phyloP scores from a whole-genome alignment of 2,797 vertebrate species.

The Xerus rutilus region DNA sequence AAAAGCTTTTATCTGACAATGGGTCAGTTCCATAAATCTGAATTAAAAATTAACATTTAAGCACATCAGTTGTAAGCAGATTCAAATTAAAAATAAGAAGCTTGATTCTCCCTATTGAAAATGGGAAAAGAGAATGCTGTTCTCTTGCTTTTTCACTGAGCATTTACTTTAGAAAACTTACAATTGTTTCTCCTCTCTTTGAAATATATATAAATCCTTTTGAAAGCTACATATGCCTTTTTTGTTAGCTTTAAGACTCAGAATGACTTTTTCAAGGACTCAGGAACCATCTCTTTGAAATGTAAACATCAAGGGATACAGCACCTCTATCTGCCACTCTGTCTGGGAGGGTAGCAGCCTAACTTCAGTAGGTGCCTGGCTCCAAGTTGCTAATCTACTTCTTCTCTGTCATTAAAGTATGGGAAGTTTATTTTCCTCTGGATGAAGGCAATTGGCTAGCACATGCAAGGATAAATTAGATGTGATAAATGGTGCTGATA shows the following conservation, averaged over 20 bases:
- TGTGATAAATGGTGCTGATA: neutral
- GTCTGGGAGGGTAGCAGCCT: neutral
- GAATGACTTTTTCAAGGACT: conserved; percentile 11
- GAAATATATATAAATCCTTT: conserved; percentile 33
- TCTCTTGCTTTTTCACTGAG: neutral
- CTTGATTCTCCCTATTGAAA: neutral
- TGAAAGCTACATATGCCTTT: conserved; percentile 28
- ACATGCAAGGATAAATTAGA: neutral
- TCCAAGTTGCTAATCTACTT: neutral
- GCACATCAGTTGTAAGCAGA: neutral
- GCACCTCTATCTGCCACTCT: neutral
- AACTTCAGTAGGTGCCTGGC: neutral
- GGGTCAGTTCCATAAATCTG: neutral
- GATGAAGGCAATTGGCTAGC: neutral
- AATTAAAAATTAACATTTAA: conserved; percentile 11
- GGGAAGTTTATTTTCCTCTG: neutral
- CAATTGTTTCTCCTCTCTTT: neutral
- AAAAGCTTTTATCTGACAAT: neutral
- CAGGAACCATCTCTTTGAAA: neutral
- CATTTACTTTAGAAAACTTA: conserved; percentile 32
- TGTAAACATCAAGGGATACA: neutral
- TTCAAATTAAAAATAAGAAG: conserved; percentile 39
- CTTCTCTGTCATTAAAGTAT: neutral
- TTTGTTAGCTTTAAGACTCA: conserved; percentile 5
- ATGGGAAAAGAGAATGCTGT: neutral